Percentiles rank a stretch among this genome's conserved stretches.
Conservation (phyloP, 2,113 vertebrate species). For the Pelusios castaneus region DNA sequence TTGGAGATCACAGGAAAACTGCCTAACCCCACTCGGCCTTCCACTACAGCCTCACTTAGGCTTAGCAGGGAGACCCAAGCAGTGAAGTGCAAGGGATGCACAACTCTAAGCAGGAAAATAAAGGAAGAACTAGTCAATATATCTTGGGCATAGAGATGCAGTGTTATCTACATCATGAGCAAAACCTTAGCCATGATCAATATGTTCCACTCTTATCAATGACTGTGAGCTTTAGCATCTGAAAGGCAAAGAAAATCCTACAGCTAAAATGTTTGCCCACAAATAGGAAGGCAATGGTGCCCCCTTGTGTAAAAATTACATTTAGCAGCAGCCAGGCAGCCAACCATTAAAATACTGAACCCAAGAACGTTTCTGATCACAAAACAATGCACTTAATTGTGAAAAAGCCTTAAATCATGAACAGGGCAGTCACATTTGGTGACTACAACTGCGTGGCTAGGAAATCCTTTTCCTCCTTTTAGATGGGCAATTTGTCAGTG, state of each 20-base stretch:
- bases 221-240: background rate
- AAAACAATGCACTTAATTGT: background rate
- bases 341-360: background rate
- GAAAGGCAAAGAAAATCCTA: background rate
- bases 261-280: background rate
- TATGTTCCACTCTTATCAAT: background rate
- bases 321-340: background rate
- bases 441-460: background rate
- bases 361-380: background rate
- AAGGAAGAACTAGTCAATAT: background rate
- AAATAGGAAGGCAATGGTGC: conserved; percentile 60
- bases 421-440: background rate
- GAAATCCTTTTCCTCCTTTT: background rate
- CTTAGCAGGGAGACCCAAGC: fast-evolving
- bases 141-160: background rate
- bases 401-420: background rate
- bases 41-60: background rate
- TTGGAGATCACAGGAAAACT: background rate
- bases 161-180: background rate
- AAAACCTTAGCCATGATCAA: background rate
- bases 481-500: background rate
- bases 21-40: background rate
- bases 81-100: background rate
- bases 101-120: background rate
- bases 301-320: conserved; percentile 61